A percentile compares a stretch with the other conserved stretches of the same genome.
Conservation (phyloP, 2,113 vertebrate species). For the Carlito syrichta region DNA sequence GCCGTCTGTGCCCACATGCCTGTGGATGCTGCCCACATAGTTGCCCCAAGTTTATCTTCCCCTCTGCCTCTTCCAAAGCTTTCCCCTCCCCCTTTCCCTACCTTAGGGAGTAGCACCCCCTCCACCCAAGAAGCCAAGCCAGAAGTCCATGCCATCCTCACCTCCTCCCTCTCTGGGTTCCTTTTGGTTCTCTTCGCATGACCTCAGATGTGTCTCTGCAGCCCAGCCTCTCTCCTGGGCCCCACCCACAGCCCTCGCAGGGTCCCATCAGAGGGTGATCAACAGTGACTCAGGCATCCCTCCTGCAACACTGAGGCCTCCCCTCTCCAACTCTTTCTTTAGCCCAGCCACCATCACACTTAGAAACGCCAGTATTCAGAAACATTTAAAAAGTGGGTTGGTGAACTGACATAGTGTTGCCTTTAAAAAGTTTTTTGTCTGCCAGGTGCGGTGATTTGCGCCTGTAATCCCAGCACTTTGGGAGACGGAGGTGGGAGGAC, state of each 20-base stretch:
- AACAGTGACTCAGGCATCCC: not conserved
- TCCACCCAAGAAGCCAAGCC: not conserved
- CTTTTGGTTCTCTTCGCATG: not conserved
- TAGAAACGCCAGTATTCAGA: not conserved
- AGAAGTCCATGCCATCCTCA: not conserved
- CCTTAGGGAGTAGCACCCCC: not conserved
- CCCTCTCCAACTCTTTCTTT: not conserved
- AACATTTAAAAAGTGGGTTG: slow-evolving; percentile 7
- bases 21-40: not conserved
- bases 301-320: not conserved
- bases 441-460: no score
- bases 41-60: slow-evolving; percentile 33
- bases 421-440: not conserved
- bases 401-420: not conserved
- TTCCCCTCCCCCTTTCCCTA: not conserved
- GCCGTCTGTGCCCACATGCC: slow-evolving; percentile 8
- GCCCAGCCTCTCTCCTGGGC: not conserved
- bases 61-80: not conserved
- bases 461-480: no score
- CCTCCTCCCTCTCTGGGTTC: not conserved
- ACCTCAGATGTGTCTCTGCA: slow-evolving; percentile 1
- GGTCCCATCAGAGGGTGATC: not conserved
- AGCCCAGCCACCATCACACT: not conserved
- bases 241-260: not conserved
- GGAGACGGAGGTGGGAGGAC: no score